Evolutionary conservation across 2,113 vertebrate genomes (phyloP), one percentile per base, ranked within the genome.

Genomic region (Chaetorhynchus papuensis): DNA sequence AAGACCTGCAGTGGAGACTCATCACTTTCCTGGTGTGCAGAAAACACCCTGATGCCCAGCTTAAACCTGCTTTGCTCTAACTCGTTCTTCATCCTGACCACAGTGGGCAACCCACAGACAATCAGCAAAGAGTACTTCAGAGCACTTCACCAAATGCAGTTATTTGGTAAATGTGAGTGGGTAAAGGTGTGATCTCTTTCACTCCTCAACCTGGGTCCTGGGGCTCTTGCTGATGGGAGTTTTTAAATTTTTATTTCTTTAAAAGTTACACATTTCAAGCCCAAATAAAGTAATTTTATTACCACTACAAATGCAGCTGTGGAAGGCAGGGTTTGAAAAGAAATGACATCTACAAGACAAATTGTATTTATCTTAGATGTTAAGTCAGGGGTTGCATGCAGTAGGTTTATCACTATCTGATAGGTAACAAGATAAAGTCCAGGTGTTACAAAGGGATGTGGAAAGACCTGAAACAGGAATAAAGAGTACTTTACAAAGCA

Each of bases 351-450:
- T 74, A 44, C 68, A 80, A 93, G 90, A 92, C 19, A 37, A 81
- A 93, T 78, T 7, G 11, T 90, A 37, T 94, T 95, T 91, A 77
- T 93, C 83, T 90, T 68, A 27, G 85, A 15, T 63, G 92, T 6
- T 81, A 93, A 90, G 75, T 41, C 71, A 78, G 76, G 39, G 83
- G 68, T 77, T 90, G 76, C 68, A 31, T 88, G 72, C 88, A 49
- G 92, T 8, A 33, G 64, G 85, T 71, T 96, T 96, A 64, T 93
- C 88, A 18, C 61, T 57, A 26, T 63, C 63, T 93, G 88, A 57
- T 80, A 75, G 88, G 72, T 82, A 82, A 60, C 50, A 27, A 92
- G 93, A 96, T 96, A 96, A 95, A 83, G 45, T 31, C 86, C 96
- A 95, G 96, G 86, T 94, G 93, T 78, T 93, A 81, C 87, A 37